A percentile compares a stretch with the other conserved stretches of the same genome.
Evolutionary conservation across 2,888 invertebrate genomes (phyloP).

Genomic region (Agriopis marginaria): DNA sequence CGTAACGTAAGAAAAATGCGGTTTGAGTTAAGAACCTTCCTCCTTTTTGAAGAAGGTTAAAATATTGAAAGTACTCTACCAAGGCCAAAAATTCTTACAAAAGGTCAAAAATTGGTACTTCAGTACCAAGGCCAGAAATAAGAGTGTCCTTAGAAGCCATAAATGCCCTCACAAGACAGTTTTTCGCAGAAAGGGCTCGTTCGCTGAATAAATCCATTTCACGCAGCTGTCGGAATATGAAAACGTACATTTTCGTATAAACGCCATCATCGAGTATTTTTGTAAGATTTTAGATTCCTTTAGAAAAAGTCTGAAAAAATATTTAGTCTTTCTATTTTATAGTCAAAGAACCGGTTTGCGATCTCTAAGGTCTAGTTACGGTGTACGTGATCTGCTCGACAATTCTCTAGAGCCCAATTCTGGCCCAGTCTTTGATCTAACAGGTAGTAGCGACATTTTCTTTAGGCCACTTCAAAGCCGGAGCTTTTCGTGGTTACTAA

Average conservation of each 20-base stretch:
- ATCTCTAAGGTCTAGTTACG: conserved; percentile 11
- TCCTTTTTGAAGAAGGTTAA: too few relatives aligned
- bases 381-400: conserved; percentile 11
- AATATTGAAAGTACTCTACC: background rate
- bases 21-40: too few relatives aligned
- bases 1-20: background rate
- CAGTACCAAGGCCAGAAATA: background rate
- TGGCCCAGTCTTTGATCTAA: conserved; percentile 22
- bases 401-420: conserved; percentile 1
- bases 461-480: conserved; percentile 14
- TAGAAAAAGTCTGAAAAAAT: background rate
- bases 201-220: conserved; percentile 18
- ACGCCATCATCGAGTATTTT: background rate
- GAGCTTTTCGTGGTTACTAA: conserved; percentile 9
- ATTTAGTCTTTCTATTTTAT: background rate
- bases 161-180: conserved; percentile 11
- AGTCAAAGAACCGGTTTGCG: background rate
- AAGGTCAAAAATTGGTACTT: too few relatives aligned
- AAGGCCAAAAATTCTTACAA: too few relatives aligned
- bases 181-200: conserved; percentile 10
- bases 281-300: conserved; percentile 1
- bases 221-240: conserved; percentile 5
- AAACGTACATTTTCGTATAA: conserved; percentile 7
- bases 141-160: conserved; percentile 7
- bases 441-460: conserved; percentile 17